Percentiles rank a stretch among this genome's conserved stretches.
Conservation (phyloP, 1,140 invertebrate genomes). For the Polypedilum pembai region DNA sequence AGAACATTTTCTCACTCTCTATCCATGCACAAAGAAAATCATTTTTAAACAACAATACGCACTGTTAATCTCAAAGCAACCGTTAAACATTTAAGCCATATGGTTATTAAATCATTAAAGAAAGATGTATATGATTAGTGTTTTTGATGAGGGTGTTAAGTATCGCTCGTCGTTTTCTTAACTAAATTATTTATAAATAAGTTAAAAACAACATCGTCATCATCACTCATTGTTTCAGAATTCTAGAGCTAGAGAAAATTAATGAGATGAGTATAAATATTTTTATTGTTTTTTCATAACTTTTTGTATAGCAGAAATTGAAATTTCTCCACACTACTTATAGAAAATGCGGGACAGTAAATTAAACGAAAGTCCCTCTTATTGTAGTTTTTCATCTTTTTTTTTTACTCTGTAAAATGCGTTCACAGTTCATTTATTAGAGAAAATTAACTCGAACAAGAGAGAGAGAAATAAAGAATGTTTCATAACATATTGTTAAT, state of each 20-base stretch:
- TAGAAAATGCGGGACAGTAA: conserved; percentile 5
- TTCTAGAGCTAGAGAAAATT: background rate
- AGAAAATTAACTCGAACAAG: background rate
- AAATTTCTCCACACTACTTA: background rate
- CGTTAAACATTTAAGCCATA: conserved; percentile 12
- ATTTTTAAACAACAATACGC: background rate
- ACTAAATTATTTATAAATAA: conserved; percentile 1
- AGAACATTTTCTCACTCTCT: too few relatives aligned
- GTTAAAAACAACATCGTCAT: background rate
- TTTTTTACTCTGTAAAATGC: conserved; percentile 6
- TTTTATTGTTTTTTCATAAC: conserved; percentile 18
- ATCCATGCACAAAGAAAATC: too few relatives aligned
- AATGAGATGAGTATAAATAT: conserved; percentile 27
- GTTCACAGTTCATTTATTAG: conserved; percentile 26
- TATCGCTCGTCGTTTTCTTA: background rate
- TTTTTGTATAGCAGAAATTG: background rate
- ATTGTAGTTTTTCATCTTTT: background rate
- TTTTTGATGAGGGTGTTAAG: conserved; percentile 22
- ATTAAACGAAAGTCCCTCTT: conserved; percentile 17
- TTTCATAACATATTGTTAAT: conserved; percentile 28
- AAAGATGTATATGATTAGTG: conserved; percentile 15
- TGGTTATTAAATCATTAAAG: conserved; percentile 9
- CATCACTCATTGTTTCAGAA: conserved; percentile 1
- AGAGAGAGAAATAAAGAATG: background rate
- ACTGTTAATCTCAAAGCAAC: conserved; percentile 14